Evolutionary conservation across 2,888 invertebrate species (phyloP).

Genomic region (Saturnia pavonia): DNA sequence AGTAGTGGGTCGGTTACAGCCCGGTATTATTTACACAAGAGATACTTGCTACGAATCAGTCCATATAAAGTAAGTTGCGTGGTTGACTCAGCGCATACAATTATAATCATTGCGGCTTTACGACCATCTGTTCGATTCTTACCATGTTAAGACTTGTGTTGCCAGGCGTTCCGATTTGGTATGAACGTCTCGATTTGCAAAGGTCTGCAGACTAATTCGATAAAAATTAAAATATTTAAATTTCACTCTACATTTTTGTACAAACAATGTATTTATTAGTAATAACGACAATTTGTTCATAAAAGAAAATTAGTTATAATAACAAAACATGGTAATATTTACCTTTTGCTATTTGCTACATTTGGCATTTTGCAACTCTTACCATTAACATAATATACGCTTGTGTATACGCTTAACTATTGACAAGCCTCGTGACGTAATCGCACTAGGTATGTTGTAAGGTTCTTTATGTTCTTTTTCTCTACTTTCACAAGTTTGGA

Average conservation of each 20-base stretch:
- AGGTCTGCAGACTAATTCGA: not conserved
- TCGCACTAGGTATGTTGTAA: not conserved
- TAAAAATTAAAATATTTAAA: not conserved
- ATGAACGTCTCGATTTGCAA: not conserved
- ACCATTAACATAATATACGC: no score
- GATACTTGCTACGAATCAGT: not conserved
- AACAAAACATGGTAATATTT: no score
- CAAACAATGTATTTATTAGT: not conserved
- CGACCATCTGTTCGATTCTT: constrained; percentile 36
- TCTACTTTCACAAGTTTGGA: not conserved
- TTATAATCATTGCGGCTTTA: no score
- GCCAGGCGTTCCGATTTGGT: not conserved
- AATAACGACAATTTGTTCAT: not conserved
- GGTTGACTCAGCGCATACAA: constrained; percentile 16
- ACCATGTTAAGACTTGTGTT: constrained; percentile 18
- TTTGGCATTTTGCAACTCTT: no score
- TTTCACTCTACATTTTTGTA: not conserved
- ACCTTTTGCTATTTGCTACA: no score
- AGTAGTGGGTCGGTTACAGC: not conserved
- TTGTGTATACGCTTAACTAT: no score
- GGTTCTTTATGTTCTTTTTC: not conserved
- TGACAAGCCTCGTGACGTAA: no score
- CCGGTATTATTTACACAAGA: not conserved
- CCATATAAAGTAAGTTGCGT: not conserved
- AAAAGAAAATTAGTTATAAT: no score